phyloP scores from a whole-genome alignment of 2,888 invertebrate species.

The Andrena fulva region DNA sequence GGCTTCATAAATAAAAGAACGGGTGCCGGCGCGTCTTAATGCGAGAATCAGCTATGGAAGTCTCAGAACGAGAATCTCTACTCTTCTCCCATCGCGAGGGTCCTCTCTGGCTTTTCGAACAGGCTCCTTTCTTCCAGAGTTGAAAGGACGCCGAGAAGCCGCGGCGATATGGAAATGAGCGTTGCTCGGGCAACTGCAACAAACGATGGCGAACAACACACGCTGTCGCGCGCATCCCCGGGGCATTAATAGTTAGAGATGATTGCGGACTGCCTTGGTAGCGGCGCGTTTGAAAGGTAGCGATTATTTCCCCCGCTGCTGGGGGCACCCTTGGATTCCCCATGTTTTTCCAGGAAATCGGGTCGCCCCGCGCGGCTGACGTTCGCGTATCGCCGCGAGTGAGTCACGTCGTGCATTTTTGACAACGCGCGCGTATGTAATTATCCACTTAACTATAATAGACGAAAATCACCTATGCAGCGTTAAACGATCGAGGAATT shows the following conservation, averaged over 20 bases:
- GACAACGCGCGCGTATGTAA: background rate
- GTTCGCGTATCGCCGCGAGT: background rate
- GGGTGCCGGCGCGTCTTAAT: slow-evolving; percentile 26
- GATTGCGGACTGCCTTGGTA: background rate
- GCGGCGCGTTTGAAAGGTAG: background rate
- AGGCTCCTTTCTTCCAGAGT: background rate
- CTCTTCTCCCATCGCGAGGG: background rate
- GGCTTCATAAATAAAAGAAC: slow-evolving; percentile 61
- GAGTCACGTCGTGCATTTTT: background rate
- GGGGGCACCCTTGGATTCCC: background rate
- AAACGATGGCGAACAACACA: background rate
- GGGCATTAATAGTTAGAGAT: background rate
- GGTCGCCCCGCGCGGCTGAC: background rate
- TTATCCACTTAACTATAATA: background rate
- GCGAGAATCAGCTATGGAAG: slow-evolving; percentile 25
- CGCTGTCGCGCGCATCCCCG: background rate
- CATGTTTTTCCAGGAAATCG: slow-evolving; percentile 2
- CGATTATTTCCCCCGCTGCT: background rate
- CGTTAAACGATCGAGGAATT: background rate
- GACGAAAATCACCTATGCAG: background rate
- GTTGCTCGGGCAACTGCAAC: slow-evolving; percentile 14
- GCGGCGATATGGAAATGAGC: background rate
- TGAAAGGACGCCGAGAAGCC: background rate
- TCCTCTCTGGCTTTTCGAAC: background rate
- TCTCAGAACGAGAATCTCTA: background rate